Percentiles rank a stretch among this genome's conserved stretches.
These are phyloP conservation scores for Chitala chitala DNA, from an alignment of 2,113 vertebrate species.

Conservation along the genomic window DNA sequence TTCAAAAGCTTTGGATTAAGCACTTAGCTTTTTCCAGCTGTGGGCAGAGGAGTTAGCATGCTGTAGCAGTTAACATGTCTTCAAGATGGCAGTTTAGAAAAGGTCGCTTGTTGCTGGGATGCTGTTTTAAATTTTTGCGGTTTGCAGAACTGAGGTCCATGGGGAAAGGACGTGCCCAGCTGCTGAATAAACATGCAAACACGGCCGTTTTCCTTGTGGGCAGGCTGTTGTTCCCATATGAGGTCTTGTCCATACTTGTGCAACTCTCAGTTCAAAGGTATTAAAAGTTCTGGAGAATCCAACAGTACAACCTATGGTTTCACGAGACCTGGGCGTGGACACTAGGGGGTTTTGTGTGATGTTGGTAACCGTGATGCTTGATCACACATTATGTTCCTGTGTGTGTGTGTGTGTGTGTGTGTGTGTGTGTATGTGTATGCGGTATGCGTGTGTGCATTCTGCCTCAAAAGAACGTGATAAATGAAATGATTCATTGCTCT, in stretches of 20 bases:
- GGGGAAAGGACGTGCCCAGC: neutral
- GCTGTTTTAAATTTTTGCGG: neutral
- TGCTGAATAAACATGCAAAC: neutral
- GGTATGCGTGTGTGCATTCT: too few relatives aligned
- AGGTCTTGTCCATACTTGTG: neutral
- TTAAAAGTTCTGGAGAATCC: neutral
- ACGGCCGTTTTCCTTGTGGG: neutral
- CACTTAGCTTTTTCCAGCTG: too few relatives aligned
- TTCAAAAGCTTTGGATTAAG: too few relatives aligned
- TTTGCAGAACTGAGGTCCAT: neutral
- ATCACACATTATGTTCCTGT: constrained; percentile 26
- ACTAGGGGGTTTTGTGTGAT: constrained; percentile 20
- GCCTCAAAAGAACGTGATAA: constrained; percentile 34
- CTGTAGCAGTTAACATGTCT: neutral
- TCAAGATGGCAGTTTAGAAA: neutral
- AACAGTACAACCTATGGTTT: neutral
- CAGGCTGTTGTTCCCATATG: neutral
- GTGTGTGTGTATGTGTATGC: too few relatives aligned
- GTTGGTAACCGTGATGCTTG: constrained; percentile 28
- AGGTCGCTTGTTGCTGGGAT: too few relatives aligned
- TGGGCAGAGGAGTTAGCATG: neutral
- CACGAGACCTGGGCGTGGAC: constrained; percentile 12
- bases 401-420: too few relatives aligned
- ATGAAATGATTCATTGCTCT: constrained; percentile 40
- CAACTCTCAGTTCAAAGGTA: neutral